These are phyloP conservation scores for Branchipolynoe longqiensis DNA, from an alignment of 2,888 invertebrate species.

Conservation along the genomic window DNA sequence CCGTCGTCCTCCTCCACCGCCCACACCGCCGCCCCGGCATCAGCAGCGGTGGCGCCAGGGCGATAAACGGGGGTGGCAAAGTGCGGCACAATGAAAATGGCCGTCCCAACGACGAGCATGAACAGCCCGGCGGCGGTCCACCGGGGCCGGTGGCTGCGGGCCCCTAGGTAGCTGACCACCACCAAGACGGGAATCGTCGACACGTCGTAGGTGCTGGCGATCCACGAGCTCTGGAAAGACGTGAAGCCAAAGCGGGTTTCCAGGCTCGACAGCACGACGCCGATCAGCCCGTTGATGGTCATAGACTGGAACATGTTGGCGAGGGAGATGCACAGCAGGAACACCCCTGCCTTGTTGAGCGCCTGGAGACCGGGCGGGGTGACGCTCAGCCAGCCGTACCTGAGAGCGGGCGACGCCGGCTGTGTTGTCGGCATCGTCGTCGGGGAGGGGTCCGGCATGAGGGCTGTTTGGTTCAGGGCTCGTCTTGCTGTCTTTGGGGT, in stretches of 20 bases:
- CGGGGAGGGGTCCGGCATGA: no score
- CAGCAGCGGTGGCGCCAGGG: slow-evolving; percentile 44
- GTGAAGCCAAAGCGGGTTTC: slow-evolving; percentile 78
- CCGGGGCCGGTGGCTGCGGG: slow-evolving; percentile 59
- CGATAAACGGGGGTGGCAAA: slow-evolving; percentile 64
- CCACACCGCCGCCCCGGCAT: slow-evolving; percentile 51
- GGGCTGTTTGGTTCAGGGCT: no score
- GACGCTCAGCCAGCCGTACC: slow-evolving; percentile 42
- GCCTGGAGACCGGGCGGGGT: slow-evolving; percentile 29
- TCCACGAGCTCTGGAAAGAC: slow-evolving; percentile 77
- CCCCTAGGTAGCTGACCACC: slow-evolving; percentile 67
- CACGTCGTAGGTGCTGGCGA: slow-evolving; percentile 78
- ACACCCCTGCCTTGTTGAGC: background rate
- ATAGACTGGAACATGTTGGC: slow-evolving; percentile 60
- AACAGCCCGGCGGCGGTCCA: slow-evolving; percentile 63
- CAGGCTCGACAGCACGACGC: slow-evolving; percentile 76
- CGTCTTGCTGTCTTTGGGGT: no score
- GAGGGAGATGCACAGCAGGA: slow-evolving; percentile 44
- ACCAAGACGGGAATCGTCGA: slow-evolving; percentile 77
- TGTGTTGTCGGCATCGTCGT: background rate
- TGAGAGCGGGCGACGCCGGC: background rate
- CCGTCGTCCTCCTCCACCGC: background rate
- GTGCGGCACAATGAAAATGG: slow-evolving; percentile 66
- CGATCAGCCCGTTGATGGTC: slow-evolving; percentile 62
- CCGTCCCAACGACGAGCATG: slow-evolving; percentile 59